Evolutionary conservation across 2,888 invertebrate genomes (phyloP), one percentile per base, ranked within the genome.

Genomic region (Patella caerulea): DNA sequence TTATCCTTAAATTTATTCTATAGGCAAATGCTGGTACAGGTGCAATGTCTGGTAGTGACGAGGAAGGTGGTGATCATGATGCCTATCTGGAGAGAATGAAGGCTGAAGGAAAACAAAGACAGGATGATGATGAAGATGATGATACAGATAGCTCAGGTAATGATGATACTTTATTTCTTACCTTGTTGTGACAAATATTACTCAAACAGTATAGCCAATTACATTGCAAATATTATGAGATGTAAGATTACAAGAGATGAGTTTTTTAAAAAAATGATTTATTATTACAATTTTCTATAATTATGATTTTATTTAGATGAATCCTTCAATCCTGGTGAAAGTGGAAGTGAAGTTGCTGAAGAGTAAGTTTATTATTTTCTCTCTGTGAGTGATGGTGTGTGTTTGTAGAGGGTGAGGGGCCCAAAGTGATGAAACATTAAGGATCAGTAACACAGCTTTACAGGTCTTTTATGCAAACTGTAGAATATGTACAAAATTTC

Each of bases 21-120:
- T 3, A 81, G 85, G 71, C 80, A 45, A 45, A 45, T 45, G 45
- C 45, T 45, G 45, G 45, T 45, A 45, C 85, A 71, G 89, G 89
- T 19, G 87, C 87, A 56, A 86, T 89, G 87, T 80, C 84, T 74
- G 88, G 84, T 75, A 87, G 87, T 75, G 89, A 88, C 75, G 86
- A 85, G 34, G 89, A 90, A 88, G 83, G 85, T 17, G 88, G 86
- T 17, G 97, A 96, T 88, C 98, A 98, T 0, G 99, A 99, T 93
- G 98, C 98, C 73, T 99, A 99, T 92, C 93, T 99, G 91, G 97
- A 95, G 86, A 94, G 98, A 78, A 97, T 99, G 81, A 98, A 99
- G 93, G 96, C 97, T 0, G 99, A 99, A 93, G 99, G 97, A 54
- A 90, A 91, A 53, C 94, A 96, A 91, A 96, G 97, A 77, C 88